phyloP scores from a whole-genome alignment of 2,888 invertebrate genomes.

The Heliothis peltigera region DNA sequence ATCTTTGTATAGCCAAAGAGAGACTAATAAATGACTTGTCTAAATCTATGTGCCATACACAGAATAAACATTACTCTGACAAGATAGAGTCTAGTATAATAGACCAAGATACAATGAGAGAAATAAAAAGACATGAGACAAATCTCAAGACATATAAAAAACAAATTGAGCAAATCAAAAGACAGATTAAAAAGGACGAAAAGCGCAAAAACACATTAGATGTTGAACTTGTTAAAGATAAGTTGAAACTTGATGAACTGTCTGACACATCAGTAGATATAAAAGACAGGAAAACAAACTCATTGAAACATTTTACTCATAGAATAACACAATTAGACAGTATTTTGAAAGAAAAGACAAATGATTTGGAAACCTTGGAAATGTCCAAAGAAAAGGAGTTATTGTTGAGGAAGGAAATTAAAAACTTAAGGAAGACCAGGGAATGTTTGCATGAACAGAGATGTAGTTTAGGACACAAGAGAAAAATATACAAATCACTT shows the following conservation, averaged over 20 bases:
- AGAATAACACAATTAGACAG: constrained; percentile 92
- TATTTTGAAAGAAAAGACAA: constrained; percentile 92
- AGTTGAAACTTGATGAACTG: constrained; percentile 87
- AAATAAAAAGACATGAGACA: constrained; percentile 93
- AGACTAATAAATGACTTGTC: constrained; percentile 92
- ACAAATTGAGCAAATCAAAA: constrained; percentile 93
- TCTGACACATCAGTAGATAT: constrained; percentile 87
- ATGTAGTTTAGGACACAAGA: constrained; percentile 93
- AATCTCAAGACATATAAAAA: constrained; percentile 93
- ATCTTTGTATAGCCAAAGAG: constrained; percentile 91
- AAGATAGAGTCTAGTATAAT: constrained; percentile 90
- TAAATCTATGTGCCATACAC: constrained; percentile 77
- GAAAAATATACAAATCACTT: constrained; percentile 93
- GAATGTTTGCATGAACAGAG: constrained; percentile 94
- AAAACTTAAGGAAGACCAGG: constrained; percentile 93
- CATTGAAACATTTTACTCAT: constrained; percentile 91
- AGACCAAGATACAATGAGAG: constrained; percentile 90
- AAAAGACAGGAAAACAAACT: constrained; percentile 90
- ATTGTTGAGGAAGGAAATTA: constrained; percentile 93
- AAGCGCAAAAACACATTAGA: constrained; percentile 92
- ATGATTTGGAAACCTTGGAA: constrained; percentile 91
- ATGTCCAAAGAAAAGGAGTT: constrained; percentile 91
- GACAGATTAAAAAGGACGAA: constrained; percentile 93
- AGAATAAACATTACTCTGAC: constrained; percentile 86
- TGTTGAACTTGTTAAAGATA: constrained; percentile 90